A percentile compares a stretch with the other conserved stretches of the same genome.
phyloP scores from a whole-genome alignment of 2,888 invertebrate species.

The Drosophila meridiana region DNA sequence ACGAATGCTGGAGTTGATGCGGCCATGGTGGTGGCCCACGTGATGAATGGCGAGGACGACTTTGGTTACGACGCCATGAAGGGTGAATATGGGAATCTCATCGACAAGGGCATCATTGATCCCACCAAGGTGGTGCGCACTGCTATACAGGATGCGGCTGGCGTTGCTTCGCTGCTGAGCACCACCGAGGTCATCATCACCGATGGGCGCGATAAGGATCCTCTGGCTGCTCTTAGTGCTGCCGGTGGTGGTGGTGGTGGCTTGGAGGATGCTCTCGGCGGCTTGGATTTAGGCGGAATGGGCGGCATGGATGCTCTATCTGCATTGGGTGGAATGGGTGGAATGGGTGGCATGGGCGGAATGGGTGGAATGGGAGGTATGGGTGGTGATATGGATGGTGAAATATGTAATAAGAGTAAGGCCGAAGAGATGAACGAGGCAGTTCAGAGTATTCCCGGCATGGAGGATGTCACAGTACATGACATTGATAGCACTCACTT shows the following conservation, averaged over 20 bases:
- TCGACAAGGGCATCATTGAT: slow-evolving; percentile 96
- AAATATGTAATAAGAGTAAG: slow-evolving; percentile 24
- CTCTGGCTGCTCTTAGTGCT: slow-evolving; percentile 87
- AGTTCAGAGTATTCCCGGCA: slow-evolving; percentile 62
- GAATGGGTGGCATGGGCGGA: slow-evolving; percentile 37
- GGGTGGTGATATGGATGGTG: slow-evolving; percentile 27
- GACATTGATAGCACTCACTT: slow-evolving; percentile 53
- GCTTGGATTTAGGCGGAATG: slow-evolving; percentile 78
- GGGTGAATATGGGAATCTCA: slow-evolving; percentile 94
- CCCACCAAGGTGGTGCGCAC: slow-evolving; percentile 96
- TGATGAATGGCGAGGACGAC: slow-evolving; percentile 90
- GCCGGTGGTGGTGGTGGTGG: slow-evolving; percentile 86
- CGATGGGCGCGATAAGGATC: slow-evolving; percentile 95
- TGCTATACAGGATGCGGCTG: slow-evolving; percentile 96
- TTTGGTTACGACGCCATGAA: slow-evolving; percentile 95
- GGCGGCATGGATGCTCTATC: slow-evolving; percentile 31
- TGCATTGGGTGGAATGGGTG: slow-evolving; percentile 33
- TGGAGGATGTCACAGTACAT: slow-evolving; percentile 66
- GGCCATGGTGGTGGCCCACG: slow-evolving; percentile 95
- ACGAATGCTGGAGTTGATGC: slow-evolving; percentile 96
- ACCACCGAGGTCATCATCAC: slow-evolving; percentile 98
- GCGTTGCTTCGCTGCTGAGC: slow-evolving; percentile 96
- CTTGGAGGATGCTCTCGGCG: slow-evolving; percentile 68
- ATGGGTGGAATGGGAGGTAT: slow-evolving; percentile 42
- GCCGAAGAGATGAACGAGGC: slow-evolving; percentile 59